Conservation (phyloP, 1,140 invertebrate species). For the Orchesella cincta region DNA sequence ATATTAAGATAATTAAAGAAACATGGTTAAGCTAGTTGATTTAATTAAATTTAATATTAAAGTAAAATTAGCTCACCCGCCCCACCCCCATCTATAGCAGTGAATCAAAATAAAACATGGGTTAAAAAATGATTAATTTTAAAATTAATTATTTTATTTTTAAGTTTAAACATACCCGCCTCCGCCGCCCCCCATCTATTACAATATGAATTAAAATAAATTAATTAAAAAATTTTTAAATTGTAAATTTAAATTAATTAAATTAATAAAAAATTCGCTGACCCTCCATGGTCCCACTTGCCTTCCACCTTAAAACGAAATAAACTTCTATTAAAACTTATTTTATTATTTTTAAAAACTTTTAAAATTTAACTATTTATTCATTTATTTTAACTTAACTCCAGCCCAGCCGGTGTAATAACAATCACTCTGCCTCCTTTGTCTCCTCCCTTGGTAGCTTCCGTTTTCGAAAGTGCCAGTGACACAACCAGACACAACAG, state of each 20-base stretch:
- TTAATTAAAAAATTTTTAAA: neutral
- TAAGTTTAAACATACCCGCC: no score
- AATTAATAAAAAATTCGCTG: neutral
- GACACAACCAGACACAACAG: neutral
- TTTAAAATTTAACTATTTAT: no score
- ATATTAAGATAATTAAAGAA: neutral
- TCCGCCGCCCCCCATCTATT: no score
- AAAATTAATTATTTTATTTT: no score
- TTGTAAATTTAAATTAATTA: neutral
- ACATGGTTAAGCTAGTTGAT: neutral
- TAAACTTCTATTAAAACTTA: no score
- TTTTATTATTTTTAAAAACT: no score
- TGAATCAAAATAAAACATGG: no score
- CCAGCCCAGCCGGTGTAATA: neutral
- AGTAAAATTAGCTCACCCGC: neutral
- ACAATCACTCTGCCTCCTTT: neutral
- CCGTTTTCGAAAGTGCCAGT: neutral
- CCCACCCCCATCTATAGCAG: neutral
- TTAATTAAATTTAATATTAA: neutral
- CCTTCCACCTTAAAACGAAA: no score
- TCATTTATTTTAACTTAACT: no score
- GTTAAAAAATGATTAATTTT: neutral
- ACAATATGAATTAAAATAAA: no score
- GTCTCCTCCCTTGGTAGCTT: neutral
- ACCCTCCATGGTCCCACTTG: conserved; percentile 10